These are phyloP conservation scores for Calameuta filiformis DNA, from an alignment of 2,888 invertebrate genomes.

Conservation along the genomic window DNA sequence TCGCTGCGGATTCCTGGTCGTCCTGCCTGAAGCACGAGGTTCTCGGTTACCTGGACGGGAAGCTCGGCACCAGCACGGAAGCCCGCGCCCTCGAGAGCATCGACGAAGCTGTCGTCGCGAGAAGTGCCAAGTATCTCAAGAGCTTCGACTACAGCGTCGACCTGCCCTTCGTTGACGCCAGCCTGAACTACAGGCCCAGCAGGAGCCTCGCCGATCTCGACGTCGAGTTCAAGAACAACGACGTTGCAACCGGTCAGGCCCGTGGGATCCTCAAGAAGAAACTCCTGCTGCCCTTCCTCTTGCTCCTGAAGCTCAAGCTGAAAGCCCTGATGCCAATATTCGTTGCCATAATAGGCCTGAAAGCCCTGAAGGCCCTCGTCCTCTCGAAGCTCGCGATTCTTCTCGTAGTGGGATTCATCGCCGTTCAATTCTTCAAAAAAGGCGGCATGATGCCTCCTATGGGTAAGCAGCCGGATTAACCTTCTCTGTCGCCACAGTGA, in stretches of 20 bases:
- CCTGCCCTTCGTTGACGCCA: constrained; percentile 69
- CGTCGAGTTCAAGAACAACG: constrained; percentile 59
- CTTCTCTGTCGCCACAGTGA: not conserved
- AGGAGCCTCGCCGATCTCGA: constrained; percentile 64
- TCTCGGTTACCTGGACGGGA: constrained; percentile 79
- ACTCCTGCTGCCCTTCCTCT: constrained; percentile 80
- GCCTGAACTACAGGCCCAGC: constrained; percentile 57
- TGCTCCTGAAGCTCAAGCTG: constrained; percentile 85
- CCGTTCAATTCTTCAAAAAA: constrained; percentile 83
- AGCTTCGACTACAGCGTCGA: constrained; percentile 80
- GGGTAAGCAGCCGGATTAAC: constrained; percentile 33
- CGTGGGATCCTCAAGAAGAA: constrained; percentile 85
- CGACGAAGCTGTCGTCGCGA: constrained; percentile 80
- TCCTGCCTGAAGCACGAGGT: constrained; percentile 82
- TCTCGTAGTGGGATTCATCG: constrained; percentile 83
- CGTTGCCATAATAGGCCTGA: constrained; percentile 81
- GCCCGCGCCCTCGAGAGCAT: constrained; percentile 56
- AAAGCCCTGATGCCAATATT: constrained; percentile 87
- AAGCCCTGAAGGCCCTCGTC: constrained; percentile 85
- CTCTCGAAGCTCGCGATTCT: constrained; percentile 86
- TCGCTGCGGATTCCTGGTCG: constrained; percentile 75
- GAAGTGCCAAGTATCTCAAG: constrained; percentile 77
- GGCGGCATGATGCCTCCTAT: constrained; percentile 71
- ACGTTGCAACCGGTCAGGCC: constrained; percentile 66
- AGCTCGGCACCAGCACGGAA: constrained; percentile 68